phyloP scores from a whole-genome alignment of 1,140 invertebrate genomes.

The Andrena cerasifolii region DNA sequence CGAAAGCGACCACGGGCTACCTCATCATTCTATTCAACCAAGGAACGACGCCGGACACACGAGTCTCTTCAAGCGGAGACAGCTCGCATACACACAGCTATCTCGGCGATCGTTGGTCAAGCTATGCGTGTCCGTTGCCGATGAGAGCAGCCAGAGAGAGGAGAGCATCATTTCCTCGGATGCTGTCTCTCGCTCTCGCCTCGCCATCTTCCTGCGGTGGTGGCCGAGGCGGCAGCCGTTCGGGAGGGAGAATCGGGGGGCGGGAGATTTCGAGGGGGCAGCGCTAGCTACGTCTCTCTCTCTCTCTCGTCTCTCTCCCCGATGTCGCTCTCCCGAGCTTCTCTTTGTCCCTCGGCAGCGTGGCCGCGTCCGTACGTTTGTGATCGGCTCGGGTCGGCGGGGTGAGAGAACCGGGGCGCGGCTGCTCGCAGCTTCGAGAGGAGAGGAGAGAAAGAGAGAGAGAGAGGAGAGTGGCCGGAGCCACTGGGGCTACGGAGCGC shows the following conservation, averaged over 20 bases:
- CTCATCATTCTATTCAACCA: no score
- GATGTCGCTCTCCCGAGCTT: conserved; percentile 1
- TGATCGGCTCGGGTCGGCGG: conserved; percentile 53
- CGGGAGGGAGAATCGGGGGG: conserved; percentile 54
- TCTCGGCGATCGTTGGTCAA: not conserved
- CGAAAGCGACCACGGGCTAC: no score
- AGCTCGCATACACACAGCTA: no score
- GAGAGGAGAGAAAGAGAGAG: conserved; percentile 45
- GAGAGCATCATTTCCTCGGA: conserved; percentile 24
- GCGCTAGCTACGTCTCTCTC: not conserved
- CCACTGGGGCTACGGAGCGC: not conserved
- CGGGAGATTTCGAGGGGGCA: conserved; percentile 41
- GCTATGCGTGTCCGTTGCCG: not conserved
- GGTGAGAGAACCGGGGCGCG: conserved; percentile 71
- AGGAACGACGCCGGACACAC: no score
- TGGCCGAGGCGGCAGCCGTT: conserved; percentile 29
- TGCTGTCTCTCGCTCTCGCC: conserved; percentile 29
- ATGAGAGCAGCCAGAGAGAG: not conserved
- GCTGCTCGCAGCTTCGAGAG: conserved; percentile 45
- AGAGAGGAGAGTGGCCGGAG: conserved; percentile 52
- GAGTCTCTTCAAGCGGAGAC: no score
- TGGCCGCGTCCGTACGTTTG: conserved; percentile 3
- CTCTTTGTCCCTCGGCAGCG: not conserved
- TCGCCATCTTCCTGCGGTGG: conserved; percentile 63
- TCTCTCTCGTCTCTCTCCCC: conserved; percentile 39